These are phyloP conservation scores for Austrolebias charrua DNA, from an alignment of 2,797 vertebrate genomes.

Conservation along the genomic window DNA sequence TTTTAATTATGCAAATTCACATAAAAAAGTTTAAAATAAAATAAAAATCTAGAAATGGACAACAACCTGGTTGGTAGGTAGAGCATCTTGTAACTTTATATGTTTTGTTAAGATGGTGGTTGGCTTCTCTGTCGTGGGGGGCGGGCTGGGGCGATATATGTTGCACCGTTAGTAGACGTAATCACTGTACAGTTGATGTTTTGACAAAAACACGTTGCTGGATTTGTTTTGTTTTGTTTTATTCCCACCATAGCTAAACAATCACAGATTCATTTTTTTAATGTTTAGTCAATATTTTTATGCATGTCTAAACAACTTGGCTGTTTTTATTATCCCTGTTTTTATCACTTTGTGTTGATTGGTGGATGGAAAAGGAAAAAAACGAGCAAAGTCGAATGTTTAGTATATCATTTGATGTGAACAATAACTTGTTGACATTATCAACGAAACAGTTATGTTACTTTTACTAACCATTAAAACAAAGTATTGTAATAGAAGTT, in stretches of 20 bases:
- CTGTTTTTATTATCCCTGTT: constrained; percentile 77
- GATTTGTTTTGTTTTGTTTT: constrained; percentile 50
- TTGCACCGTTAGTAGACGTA: constrained; percentile 59
- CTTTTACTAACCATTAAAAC: constrained; percentile 86
- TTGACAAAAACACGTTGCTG: constrained; percentile 58
- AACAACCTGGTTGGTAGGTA: constrained; percentile 56
- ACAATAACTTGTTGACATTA: constrained; percentile 94
- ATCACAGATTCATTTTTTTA: constrained; percentile 63
- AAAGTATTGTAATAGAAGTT: constrained; percentile 63
- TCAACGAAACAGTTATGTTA: constrained; percentile 86
- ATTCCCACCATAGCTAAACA: constrained; percentile 63
- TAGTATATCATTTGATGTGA: constrained; percentile 95
- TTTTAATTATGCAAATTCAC: constrained; percentile 82
- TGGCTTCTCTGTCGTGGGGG: constrained; percentile 60
- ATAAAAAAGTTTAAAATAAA: constrained; percentile 52
- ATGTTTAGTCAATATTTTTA: constrained; percentile 79
- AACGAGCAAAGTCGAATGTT: constrained; percentile 78
- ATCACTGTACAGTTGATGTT: constrained; percentile 68
- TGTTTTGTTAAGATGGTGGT: constrained; percentile 41
- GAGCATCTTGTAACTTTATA: constrained; percentile 56
- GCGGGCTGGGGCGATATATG: constrained; percentile 43
- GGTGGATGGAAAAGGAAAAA: constrained; percentile 48
- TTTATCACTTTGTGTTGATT: constrained; percentile 83
- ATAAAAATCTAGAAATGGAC: constrained; percentile 57
- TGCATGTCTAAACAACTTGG: constrained; percentile 91